A percentile compares a stretch with the other conserved stretches of the same genome.
These are phyloP conservation scores for Eriosoma lanigerum DNA, from an alignment of 1,140 invertebrate genomes.

Conservation along the genomic window DNA sequence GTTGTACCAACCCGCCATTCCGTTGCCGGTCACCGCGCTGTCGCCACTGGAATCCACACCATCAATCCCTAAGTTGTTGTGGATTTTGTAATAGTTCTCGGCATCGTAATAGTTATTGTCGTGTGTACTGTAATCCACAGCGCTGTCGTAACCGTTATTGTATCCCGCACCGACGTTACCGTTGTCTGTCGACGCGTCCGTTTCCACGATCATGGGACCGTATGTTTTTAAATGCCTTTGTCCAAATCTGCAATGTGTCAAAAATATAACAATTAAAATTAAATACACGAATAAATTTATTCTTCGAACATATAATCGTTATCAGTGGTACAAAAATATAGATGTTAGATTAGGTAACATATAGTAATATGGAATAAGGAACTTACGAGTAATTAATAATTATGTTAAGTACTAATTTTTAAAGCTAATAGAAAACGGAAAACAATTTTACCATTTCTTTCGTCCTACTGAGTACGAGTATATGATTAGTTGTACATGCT, in stretches of 20 bases:
- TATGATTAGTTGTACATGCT: too few relatives aligned
- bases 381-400: too few relatives aligned
- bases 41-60: not conserved
- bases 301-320: too few relatives aligned
- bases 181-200: not conserved
- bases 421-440: too few relatives aligned
- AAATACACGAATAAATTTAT: too few relatives aligned
- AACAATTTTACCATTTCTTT: too few relatives aligned
- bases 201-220: not conserved
- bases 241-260: not conserved
- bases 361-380: too few relatives aligned
- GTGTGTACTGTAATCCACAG: not conserved
- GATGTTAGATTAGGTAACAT: too few relatives aligned
- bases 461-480: too few relatives aligned
- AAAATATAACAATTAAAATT: too few relatives aligned
- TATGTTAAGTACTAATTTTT: too few relatives aligned
- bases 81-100: not conserved
- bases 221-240: not conserved
- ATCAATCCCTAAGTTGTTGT: not conserved
- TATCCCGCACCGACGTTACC: not conserved
- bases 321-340: too few relatives aligned
- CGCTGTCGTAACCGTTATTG: not conserved
- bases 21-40: not conserved
- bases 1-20: not conserved
- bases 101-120: not conserved